A percentile compares a stretch with the other conserved stretches of the same genome.
These are phyloP conservation scores for Tenualosa ilisha DNA, from an alignment of 2,797 vertebrate genomes.

Conservation along the genomic window DNA sequence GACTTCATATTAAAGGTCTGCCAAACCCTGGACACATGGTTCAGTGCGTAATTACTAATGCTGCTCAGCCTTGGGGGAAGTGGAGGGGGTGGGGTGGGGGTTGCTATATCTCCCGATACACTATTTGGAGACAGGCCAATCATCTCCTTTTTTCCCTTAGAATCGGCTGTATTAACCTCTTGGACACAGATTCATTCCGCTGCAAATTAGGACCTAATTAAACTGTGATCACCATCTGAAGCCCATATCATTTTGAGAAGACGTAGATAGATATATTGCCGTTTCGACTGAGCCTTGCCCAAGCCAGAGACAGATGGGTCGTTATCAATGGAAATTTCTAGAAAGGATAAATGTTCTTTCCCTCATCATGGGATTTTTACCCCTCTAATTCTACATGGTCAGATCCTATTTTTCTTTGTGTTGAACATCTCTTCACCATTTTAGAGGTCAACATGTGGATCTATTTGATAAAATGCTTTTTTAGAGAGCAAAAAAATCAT, in stretches of 20 bases:
- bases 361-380: not conserved
- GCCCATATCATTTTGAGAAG: constrained; percentile 8
- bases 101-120: constrained; percentile 46
- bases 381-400: not conserved
- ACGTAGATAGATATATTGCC: constrained; percentile 15
- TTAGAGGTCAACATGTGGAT: not conserved
- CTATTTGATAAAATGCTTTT: not conserved
- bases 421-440: not conserved
- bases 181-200: constrained; percentile 63
- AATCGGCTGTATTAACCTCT: constrained; percentile 68
- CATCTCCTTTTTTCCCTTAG: constrained; percentile 55
- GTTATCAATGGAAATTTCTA: constrained; percentile 15
- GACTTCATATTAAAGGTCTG: constrained; percentile 68
- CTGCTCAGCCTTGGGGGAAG: constrained; percentile 55
- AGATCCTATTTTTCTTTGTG: not conserved
- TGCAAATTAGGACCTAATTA: constrained; percentile 73
- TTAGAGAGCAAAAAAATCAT: not conserved
- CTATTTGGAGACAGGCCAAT: constrained; percentile 61
- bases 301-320: constrained; percentile 17
- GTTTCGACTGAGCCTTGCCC: not conserved
- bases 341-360: not conserved
- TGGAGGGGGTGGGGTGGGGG: constrained; percentile 13
- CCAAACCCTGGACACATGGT: constrained; percentile 60
- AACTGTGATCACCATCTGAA: constrained; percentile 57
- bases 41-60: constrained; percentile 70